A percentile compares a stretch with the other conserved stretches of the same genome.
Conservation (phyloP, 2,113 vertebrate genomes). For the Lophotis ruficrista region DNA sequence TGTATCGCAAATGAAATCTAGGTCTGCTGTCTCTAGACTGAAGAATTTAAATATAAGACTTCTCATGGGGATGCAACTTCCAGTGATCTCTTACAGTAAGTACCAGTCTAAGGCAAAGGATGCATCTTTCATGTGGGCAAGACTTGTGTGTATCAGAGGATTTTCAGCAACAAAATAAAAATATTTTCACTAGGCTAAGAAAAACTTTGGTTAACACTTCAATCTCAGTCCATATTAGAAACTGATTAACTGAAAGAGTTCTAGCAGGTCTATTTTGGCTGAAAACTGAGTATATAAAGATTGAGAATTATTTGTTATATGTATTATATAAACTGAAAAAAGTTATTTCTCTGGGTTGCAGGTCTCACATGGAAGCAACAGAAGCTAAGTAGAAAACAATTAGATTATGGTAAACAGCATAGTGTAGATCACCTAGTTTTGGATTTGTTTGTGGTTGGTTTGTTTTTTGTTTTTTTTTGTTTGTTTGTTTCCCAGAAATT, state of each 20-base stretch:
- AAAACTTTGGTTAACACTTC: background rate
- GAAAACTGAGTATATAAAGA: background rate
- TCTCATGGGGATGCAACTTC: background rate
- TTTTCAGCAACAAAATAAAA: background rate
- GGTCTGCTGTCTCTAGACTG: background rate
- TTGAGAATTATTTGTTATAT: background rate
- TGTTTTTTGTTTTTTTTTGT: too few relatives aligned
- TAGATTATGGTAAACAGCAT: background rate
- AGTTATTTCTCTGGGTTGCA: background rate
- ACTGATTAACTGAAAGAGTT: background rate
- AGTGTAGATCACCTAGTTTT: too few relatives aligned
- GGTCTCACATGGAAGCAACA: background rate
- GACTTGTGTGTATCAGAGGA: background rate
- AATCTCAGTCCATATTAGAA: background rate
- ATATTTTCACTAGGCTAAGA: background rate
- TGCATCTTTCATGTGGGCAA: background rate
- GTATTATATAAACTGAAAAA: background rate
- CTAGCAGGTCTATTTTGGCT: background rate
- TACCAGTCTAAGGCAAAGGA: background rate
- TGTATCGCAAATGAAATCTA: background rate
- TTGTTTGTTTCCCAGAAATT: background rate
- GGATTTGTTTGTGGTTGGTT: too few relatives aligned
- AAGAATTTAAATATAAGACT: background rate
- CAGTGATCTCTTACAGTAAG: background rate
- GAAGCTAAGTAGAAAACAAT: background rate